A percentile compares a stretch with the other conserved stretches of the same genome.
phyloP scores from a whole-genome alignment of 2,113 vertebrate species.

The Ophthalmotilapia sp. region DNA sequence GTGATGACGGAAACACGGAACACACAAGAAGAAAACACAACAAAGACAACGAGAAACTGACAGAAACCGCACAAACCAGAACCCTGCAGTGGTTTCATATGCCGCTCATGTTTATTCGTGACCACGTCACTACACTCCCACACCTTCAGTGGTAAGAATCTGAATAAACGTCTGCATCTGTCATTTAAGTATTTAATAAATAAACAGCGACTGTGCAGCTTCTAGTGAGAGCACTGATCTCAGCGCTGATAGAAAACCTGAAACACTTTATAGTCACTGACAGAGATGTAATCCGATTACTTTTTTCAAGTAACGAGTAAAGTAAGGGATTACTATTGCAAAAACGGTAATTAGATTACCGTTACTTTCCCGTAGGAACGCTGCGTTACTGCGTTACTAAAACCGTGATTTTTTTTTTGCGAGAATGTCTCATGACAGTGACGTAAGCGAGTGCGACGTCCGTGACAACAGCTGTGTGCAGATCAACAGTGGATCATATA shows the following conservation, averaged over 20 bases:
- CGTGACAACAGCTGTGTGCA: too few relatives aligned
- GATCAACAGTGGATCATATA: too few relatives aligned
- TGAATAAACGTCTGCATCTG: rapidly evolving
- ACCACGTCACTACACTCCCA: background rate
- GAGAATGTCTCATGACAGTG: too few relatives aligned
- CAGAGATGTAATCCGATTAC: too few relatives aligned
- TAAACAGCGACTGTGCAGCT: rapidly evolving
- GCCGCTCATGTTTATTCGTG: background rate
- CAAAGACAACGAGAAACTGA: background rate
- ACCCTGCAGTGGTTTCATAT: background rate
- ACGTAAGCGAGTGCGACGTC: too few relatives aligned
- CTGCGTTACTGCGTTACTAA: too few relatives aligned
- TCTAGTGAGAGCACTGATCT: background rate
- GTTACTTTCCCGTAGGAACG: too few relatives aligned
- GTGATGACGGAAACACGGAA: rapidly evolving
- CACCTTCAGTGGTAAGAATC: background rate
- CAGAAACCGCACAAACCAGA: background rate
- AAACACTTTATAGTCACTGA: background rate
- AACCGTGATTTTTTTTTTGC: too few relatives aligned
- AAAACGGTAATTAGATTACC: too few relatives aligned
- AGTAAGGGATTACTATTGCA: too few relatives aligned
- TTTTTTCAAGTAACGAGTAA: too few relatives aligned
- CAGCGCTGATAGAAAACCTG: background rate
- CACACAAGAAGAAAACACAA: background rate
- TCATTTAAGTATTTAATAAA: background rate